Conservation (phyloP, 2,797 vertebrate genomes). For the Moxostoma hubbsi region DNA sequence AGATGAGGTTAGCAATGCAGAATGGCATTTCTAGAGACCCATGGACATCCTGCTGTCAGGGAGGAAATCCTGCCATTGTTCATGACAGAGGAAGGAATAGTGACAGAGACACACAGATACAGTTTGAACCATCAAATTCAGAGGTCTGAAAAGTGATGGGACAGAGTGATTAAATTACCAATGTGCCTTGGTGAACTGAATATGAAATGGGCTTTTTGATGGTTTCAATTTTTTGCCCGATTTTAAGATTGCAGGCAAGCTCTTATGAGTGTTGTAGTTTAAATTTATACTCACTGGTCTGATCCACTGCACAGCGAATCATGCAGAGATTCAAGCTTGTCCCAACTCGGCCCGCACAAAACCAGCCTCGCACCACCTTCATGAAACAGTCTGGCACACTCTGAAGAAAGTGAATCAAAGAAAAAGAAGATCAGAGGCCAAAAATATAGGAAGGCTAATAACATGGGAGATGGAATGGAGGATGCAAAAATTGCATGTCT, state of each 20-base stretch:
- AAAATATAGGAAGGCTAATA: neutral
- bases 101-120: slow-evolving; percentile 56
- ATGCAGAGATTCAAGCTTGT: slow-evolving; percentile 88
- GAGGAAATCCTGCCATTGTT: slow-evolving; percentile 80
- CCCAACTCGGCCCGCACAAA: slow-evolving; percentile 89
- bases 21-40: slow-evolving; percentile 50
- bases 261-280: neutral
- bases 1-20: too few relatives aligned
- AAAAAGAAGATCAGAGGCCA: neutral
- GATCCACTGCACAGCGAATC: slow-evolving; percentile 82
- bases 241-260: neutral
- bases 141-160: neutral
- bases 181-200: neutral
- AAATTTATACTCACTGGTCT: slow-evolving; percentile 80
- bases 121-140: slow-evolving; percentile 13
- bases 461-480: neutral
- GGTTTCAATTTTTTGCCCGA: neutral
- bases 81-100: slow-evolving; percentile 65
- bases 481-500: neutral
- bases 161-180: slow-evolving; percentile 40
- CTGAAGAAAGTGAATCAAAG: slow-evolving; percentile 68
- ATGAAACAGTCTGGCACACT: slow-evolving; percentile 90
- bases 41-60: slow-evolving; percentile 68
- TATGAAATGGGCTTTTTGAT: neutral
- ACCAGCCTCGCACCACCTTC: slow-evolving; percentile 88